Percentiles rank a stretch among this genome's conserved stretches.
These are phyloP conservation scores for Orthonychiurus folsomi DNA, from an alignment of 2,888 invertebrate genomes.

Conservation along the genomic window DNA sequence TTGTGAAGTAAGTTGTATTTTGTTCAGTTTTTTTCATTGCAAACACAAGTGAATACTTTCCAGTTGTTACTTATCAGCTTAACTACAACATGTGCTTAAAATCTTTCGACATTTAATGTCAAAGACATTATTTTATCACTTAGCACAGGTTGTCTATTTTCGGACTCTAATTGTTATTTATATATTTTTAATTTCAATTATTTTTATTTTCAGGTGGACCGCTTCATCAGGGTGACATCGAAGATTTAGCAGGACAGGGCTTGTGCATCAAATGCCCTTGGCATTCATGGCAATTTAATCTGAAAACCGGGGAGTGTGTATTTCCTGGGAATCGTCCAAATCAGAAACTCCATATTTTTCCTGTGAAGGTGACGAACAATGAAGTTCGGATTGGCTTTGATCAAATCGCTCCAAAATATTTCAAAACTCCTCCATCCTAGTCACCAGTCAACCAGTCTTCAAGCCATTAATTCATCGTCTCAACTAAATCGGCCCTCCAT, in stretches of 20 bases:
- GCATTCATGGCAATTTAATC: constrained; percentile 35
- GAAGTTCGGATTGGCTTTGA: constrained; percentile 32
- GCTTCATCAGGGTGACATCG: constrained; percentile 28
- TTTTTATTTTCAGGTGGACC: constrained; percentile 38
- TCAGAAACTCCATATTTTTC: constrained; percentile 23
- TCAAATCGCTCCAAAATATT: constrained; percentile 22
- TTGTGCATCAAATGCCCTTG: constrained; percentile 36
- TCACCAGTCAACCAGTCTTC: background rate
- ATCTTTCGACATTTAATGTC: too few species aligned
- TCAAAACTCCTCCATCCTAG: constrained; percentile 8
- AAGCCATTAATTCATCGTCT: too few species aligned
- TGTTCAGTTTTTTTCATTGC: too few species aligned
- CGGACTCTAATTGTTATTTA: too few species aligned
- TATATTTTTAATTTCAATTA: too few species aligned
- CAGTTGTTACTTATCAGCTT: too few species aligned
- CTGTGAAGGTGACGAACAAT: constrained; percentile 24
- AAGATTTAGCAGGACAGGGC: constrained; percentile 30
- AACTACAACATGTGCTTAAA: too few species aligned
- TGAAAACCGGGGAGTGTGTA: constrained; percentile 30
- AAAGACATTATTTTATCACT: too few species aligned
- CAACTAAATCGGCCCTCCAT: too few species aligned
- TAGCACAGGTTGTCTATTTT: too few species aligned
- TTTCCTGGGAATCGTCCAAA: constrained; percentile 21
- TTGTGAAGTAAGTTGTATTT: too few species aligned
- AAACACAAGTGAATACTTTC: too few species aligned